These are phyloP conservation scores for Dasypogon diadema DNA, from an alignment of 2,888 invertebrate species.

Conservation along the genomic window DNA sequence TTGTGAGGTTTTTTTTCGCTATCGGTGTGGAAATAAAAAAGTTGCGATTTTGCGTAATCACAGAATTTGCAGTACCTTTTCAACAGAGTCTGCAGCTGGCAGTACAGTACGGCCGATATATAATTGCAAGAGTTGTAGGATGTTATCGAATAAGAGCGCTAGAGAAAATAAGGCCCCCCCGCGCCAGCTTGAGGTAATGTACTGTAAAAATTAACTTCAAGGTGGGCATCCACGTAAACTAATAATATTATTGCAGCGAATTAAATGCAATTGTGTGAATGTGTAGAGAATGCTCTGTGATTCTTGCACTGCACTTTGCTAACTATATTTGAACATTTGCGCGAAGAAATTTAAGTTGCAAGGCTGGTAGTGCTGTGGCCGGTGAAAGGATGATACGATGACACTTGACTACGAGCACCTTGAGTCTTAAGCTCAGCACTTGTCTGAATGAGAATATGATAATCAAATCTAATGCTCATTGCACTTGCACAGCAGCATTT, in stretches of 20 bases:
- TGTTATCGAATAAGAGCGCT: constrained; percentile 7
- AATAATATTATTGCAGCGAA: constrained; percentile 18
- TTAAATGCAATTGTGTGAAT: not conserved
- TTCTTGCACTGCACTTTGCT: not conserved
- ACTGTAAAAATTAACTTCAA: constrained; percentile 16
- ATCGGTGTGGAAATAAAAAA: not conserved
- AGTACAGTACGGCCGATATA: not conserved
- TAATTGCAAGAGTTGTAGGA: not conserved
- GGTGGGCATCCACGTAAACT: constrained; percentile 41
- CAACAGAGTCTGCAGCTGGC: not conserved
- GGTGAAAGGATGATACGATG: too few species aligned
- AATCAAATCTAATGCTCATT: too few species aligned
- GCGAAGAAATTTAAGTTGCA: not conserved
- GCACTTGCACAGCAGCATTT: too few species aligned
- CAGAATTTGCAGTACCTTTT: constrained; percentile 32
- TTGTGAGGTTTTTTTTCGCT: not conserved
- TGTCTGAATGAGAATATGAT: too few species aligned
- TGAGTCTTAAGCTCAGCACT: too few species aligned
- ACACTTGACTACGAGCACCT: too few species aligned
- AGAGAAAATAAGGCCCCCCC: constrained; percentile 15
- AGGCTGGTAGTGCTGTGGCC: too few species aligned
- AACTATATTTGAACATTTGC: not conserved
- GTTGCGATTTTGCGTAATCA: constrained; percentile 45
- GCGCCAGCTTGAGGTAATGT: not conserved
- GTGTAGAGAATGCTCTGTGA: not conserved